These are phyloP conservation scores for Macrosteles quadrilineatus DNA, from an alignment of 1,140 invertebrate genomes.

Conservation along the genomic window DNA sequence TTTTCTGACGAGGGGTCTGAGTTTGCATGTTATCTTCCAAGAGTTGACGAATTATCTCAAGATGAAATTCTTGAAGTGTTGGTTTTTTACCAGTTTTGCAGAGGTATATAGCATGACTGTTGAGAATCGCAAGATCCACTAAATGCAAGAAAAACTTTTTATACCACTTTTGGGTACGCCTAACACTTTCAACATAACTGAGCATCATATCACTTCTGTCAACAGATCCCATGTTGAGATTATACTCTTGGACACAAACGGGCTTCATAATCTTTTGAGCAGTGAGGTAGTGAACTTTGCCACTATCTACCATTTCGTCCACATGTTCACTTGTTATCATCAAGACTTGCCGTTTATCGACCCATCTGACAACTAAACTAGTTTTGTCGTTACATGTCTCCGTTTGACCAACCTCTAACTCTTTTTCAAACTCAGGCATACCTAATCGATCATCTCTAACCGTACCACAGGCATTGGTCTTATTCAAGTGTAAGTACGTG, in stretches of 20 bases:
- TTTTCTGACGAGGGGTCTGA: slow-evolving; percentile 6
- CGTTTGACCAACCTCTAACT: slow-evolving; percentile 43
- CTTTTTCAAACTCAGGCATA: slow-evolving; percentile 44
- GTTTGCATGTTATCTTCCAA: slow-evolving; percentile 17
- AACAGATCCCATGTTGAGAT: slow-evolving; percentile 48
- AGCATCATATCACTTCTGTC: slow-evolving; percentile 47
- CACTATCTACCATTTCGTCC: slow-evolving; percentile 35
- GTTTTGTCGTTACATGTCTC: slow-evolving; percentile 36
- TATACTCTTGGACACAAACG: slow-evolving; percentile 48
- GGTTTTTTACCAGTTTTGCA: slow-evolving; percentile 18
- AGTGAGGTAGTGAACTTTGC: slow-evolving; percentile 31
- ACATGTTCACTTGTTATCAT: slow-evolving; percentile 45
- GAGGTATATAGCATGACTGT: slow-evolving; percentile 17
- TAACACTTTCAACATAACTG: slow-evolving; percentile 42
- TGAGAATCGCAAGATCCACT: slow-evolving; percentile 37
- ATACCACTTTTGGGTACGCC: slow-evolving; percentile 49
- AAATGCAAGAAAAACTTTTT: slow-evolving; percentile 47
- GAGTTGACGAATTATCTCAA: slow-evolving; percentile 26
- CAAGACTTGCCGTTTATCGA: slow-evolving; percentile 43
- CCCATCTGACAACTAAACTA: slow-evolving; percentile 45
- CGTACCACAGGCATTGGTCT: slow-evolving; percentile 44
- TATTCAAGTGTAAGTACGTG: slow-evolving; percentile 38
- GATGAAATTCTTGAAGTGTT: slow-evolving; percentile 21
- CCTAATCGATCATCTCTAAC: slow-evolving; percentile 40
- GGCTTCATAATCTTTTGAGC: slow-evolving; percentile 43